Evolutionary conservation across 2,113 vertebrate genomes (phyloP), one percentile per base, ranked within the genome.

Genomic region (Bos indicus): DNA sequence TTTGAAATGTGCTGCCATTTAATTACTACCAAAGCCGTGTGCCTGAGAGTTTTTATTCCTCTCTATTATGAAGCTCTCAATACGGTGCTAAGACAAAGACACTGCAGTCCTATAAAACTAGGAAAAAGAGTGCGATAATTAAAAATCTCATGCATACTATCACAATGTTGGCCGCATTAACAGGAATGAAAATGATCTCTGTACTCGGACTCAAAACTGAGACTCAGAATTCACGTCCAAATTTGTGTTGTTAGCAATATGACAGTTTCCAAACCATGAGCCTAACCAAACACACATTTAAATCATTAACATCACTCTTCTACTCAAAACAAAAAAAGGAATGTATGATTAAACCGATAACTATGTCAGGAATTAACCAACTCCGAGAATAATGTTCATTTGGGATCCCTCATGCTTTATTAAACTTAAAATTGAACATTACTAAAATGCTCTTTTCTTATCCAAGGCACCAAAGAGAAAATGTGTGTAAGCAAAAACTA

Each of bases 1-100:
- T 98, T 98, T 94, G 97, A 98, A 96, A 98, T 98, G 74, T 88
- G 92, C 56, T 90, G 83, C 84, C 97, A 17, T 78, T 98, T 98
- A 97, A 97, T 95, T 98, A 96, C 94, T 48, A 82, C 74, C 43
- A 97, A 93, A 98, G 54, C 91, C 96, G n/a, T 78, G 95, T 91
- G 43, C 14, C 89, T 71, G 77, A 19, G 94, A 2, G 2, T 71
- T 97, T 80, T 96, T 97, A 43, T 87, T 98, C n/a, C 90, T 91
- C 88, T 84, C 95, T 95, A 19, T 59, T 90, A 23, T 0, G 2
- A 91, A 17, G 2, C 59, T 98, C 95, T 90, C 90, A 88, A 67
- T 78, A 51, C 11, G 1, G 59, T 12, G 52, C 67, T 21, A 59
- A 96, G 85, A 87, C 74, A 78, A 95, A 71, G 51, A 94, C 30